Percentiles rank a stretch among this genome's conserved stretches.
These are phyloP conservation scores for Alsophila aescularia DNA, from an alignment of 2,888 invertebrate genomes.

Conservation along the genomic window DNA sequence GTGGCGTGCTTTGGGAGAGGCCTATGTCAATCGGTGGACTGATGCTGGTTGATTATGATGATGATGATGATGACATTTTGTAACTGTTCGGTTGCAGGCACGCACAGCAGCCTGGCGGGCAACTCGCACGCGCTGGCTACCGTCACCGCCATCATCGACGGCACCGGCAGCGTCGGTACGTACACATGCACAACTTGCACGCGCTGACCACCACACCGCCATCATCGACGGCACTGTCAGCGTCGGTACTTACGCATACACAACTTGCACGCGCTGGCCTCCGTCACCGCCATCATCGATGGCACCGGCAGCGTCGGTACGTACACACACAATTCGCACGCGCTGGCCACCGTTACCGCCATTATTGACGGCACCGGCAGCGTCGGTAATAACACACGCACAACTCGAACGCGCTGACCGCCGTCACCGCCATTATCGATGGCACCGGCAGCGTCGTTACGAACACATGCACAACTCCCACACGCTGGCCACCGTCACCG, in stretches of 20 bases:
- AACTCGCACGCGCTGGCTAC: constrained; percentile 96
- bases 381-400: too few relatives aligned
- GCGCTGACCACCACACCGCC: too few relatives aligned
- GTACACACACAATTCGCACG: constrained; percentile 23
- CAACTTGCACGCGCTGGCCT: constrained; percentile 95
- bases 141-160: constrained; percentile 99
- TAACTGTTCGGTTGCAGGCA: constrained; percentile 75
- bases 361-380: too few relatives aligned
- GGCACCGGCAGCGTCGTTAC: constrained; percentile 94
- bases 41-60: too few relatives aligned
- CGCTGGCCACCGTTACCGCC: too few relatives aligned
- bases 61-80: too few relatives aligned
- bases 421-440: constrained; percentile 99
- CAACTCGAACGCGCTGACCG: constrained; percentile 95
- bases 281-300: constrained; percentile 99
- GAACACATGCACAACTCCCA: constrained; percentile 87
- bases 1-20: too few relatives aligned
- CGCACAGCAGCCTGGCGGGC: constrained; percentile 92
- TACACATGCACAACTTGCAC: constrained; percentile 1
- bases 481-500: constrained; percentile 98
- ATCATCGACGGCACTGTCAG: too few relatives aligned
- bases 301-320: constrained; percentile 96
- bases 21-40: too few relatives aligned
- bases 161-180: constrained; percentile 94
- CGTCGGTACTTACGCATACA: too few relatives aligned